Percentiles rank a stretch among this genome's conserved stretches.
These are phyloP conservation scores for Chinchilla lanigera DNA, from an alignment of 2,113 vertebrate species.

Conservation along the genomic window DNA sequence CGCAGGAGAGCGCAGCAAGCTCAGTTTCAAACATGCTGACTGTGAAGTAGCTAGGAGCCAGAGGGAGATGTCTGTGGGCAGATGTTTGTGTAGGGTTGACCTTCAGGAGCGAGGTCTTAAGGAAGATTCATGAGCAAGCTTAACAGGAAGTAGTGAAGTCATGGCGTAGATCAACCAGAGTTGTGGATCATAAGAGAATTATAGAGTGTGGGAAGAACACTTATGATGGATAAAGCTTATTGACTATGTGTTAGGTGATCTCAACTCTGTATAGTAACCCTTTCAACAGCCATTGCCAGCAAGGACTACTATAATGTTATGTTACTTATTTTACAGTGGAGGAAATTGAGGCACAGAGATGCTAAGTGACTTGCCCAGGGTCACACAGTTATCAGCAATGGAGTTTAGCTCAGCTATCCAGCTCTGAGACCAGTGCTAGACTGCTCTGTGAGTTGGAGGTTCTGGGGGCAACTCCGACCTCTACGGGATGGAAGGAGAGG, in stretches of 20 bases:
- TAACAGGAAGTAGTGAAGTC: not conserved
- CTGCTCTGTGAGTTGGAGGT: not conserved
- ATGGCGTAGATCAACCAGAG: not conserved
- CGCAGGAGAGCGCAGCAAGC: not conserved
- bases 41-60: not conserved
- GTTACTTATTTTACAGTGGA: not conserved
- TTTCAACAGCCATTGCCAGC: not conserved
- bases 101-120: not conserved
- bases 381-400: not conserved
- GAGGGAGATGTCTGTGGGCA: not conserved
- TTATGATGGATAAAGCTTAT: not conserved
- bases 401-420: not conserved
- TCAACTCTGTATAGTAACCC: not conserved
- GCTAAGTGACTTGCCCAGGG: not conserved
- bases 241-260: not conserved
- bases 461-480: not conserved
- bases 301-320: not conserved
- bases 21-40: not conserved
- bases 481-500: not conserved
- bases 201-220: not conserved
- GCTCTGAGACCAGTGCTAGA: not conserved
- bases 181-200: not conserved
- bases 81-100: not conserved
- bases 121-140: not conserved
- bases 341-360: not conserved